Percentiles rank a stretch among this genome's conserved stretches.
These are phyloP conservation scores for Tetragonula clypearis DNA, from an alignment of 1,140 invertebrate species.

Conservation along the genomic window DNA sequence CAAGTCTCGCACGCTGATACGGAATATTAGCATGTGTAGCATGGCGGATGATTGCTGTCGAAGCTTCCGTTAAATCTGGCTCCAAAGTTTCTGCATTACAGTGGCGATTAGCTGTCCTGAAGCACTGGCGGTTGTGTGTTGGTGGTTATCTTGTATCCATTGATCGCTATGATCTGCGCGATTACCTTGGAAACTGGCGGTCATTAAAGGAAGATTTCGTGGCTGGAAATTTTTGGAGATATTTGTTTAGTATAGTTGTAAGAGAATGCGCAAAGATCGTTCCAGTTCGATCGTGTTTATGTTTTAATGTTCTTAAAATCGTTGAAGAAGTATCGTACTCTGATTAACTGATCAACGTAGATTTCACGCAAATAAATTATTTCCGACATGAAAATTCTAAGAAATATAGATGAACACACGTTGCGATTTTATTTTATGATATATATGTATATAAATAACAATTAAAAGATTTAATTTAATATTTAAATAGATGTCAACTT, in stretches of 20 bases:
- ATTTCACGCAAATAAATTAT: not conserved
- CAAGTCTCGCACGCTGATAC: not conserved
- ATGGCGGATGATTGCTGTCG: not conserved
- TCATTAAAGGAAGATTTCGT: not conserved
- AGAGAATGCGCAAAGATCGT: no score
- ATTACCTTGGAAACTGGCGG: not conserved
- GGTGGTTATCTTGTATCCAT: not conserved
- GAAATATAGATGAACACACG: not conserved
- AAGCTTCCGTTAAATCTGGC: not conserved
- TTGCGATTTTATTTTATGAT: not conserved
- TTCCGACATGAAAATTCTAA: not conserved
- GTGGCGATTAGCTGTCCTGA: not conserved
- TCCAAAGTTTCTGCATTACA: constrained; percentile 10
- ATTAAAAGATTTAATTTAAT: no score
- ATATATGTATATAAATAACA: not conserved
- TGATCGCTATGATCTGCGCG: not conserved
- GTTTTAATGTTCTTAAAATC: no score
- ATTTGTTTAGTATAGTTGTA: no score
- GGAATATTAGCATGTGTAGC: not conserved
- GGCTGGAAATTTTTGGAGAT: no score
- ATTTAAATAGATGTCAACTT: no score
- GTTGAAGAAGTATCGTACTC: not conserved
- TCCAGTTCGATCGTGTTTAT: no score
- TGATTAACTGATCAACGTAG: not conserved
- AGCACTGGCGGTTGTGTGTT: not conserved